Evolutionary conservation across 1,140 invertebrate species (phyloP), one percentile per base, ranked within the genome.

Genomic region (Drosophila ercepeae): DNA sequence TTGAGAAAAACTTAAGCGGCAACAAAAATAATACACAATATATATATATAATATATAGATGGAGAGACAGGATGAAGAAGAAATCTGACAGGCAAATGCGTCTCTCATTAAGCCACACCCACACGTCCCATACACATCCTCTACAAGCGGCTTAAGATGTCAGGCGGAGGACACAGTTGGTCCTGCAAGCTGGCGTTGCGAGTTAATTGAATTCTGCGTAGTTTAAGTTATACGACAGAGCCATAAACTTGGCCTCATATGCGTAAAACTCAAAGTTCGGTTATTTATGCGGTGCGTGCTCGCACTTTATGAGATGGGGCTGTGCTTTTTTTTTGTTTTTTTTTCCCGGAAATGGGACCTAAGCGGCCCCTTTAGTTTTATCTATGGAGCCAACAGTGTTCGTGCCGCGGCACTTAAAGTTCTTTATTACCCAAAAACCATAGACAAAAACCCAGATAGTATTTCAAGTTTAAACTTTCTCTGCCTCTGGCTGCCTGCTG

Each of bases 221-320:
- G 74, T 77, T 76, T 76, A 77, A 76, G 74, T 70, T 76, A 77
- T 76, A 76, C 74, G 73, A 61, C 73, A 77, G 68, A 76, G 74
- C 64, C 74, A 76, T 76, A 76, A 76, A 76, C 74, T 76, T 76
- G 72, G 61, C 21, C 73, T 70, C 73, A 76, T 76, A 76, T 76
- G 73, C 73, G 73, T 76, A 76, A 70, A 76, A 70, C 73, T 63
- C 64, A 70, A 69, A 69, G 65, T 51, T 48, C 34, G 36, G 72
- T 68, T 75, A 75, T 75, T 75, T 75, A 75, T 75, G 72, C 55
- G 55, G 23, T 45, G 53, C 53, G 48, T 60, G 72, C 72, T 75
- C 61, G 72, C 51, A 74, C 71, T 48, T 58, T 70, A 71, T 55
- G 67, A 70, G 27, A 29, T 52, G 19, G 32, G 19, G 27, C 36